phyloP scores from a whole-genome alignment of 2,797 vertebrate genomes.

The Botia almorhae region DNA sequence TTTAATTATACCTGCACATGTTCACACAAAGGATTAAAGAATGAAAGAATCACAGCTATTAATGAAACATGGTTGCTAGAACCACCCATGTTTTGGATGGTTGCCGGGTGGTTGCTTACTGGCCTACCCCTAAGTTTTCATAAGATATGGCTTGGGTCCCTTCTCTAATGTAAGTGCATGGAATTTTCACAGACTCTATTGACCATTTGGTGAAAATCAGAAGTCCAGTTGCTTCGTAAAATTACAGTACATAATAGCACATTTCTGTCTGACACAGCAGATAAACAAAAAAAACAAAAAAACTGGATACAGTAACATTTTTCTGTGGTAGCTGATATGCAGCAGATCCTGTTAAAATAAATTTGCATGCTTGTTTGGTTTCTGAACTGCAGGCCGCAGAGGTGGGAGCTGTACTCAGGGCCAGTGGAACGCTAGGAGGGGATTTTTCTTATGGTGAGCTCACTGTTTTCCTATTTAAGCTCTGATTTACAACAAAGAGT shows the following conservation, averaged over 20 bases:
- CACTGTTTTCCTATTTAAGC: conserved; percentile 43
- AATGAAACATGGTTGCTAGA: neutral
- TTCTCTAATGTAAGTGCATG: too few species aligned
- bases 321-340: neutral
- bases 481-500: conserved; percentile 44
- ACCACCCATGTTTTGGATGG: neutral
- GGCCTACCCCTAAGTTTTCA: neutral
- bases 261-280: too few species aligned
- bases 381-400: conserved; percentile 61
- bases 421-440: conserved; percentile 72
- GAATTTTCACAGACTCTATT: too few species aligned
- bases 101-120: neutral
- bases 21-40: neutral
- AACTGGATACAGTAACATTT: neutral
- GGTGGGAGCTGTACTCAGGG: conserved; percentile 74
- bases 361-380: conserved; percentile 28
- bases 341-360: neutral
- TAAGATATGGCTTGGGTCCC: neutral
- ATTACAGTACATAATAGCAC: too few species aligned
- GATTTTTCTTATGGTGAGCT: conserved; percentile 60
- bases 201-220: too few species aligned
- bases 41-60: neutral
- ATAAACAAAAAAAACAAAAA: neutral
- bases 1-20: neutral
- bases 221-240: too few species aligned